Base-by-base conservation (phyloP, 2,888 invertebrate genomes). In the Deilephila porcellus region DNA sequence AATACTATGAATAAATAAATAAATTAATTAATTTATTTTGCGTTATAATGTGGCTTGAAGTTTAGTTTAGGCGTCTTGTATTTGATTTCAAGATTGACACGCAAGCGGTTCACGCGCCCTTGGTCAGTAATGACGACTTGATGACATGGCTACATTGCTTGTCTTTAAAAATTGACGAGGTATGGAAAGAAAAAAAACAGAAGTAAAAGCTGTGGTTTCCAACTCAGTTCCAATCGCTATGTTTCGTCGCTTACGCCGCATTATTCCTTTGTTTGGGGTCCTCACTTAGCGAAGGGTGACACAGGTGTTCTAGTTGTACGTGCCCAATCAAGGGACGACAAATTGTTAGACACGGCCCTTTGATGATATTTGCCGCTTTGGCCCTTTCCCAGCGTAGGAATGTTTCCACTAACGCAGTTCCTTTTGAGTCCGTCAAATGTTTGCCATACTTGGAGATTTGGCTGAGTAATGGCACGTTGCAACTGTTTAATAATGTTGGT, bases 261-360 rank as follows among this genome's bases (percentile, higher is more conserved):
- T 52, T 60, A 74, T 80, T 87, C 89, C 90, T 91, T 90, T 91
- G 92, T 92, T 92, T 88, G 87, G 87, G 85, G 88, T 85, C 86
- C 85, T 85, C 90, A 90, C 90, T 92, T 88, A 89, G 84, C 82
- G 77, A 82, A 84, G 85, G 85, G 89, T 84, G 92, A 84, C 88
- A 84, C 91, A 93, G 93, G 93, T 93, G 93, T 81, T 87, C 81
- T 79, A 78, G 78, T 79, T 78, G 76, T 80, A 81, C 84, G 85
- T 85, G 90, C 83, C 92, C 92, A 93, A 93, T 93, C 93, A 93
- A 90, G 89, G 84, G 85, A 83, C 86, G 85, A 88, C 88, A 90
- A 91, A 91, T 89, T 89, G 90, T 88, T 84, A 86, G 85, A 86
- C 84, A 81, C 80, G 85, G 85, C 88, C 89, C 91, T 92, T 92